Base-by-base conservation (phyloP, 2,113 vertebrate genomes). In the Clarias batrachus region DNA sequence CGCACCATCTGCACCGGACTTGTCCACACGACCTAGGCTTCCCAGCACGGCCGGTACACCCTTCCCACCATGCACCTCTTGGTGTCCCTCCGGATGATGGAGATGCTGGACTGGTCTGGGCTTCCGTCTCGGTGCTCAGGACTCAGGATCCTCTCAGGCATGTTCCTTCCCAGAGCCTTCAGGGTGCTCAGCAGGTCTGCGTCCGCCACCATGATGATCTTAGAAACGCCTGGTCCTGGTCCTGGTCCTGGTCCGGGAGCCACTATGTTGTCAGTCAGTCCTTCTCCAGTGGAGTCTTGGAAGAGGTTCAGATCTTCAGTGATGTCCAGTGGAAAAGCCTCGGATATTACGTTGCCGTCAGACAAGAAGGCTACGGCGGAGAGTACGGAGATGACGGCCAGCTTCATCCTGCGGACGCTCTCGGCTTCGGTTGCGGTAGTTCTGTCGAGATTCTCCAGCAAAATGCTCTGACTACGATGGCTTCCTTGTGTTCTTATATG, bases 21-120 rank as follows among this genome's bases (percentile, higher is more conserved):
- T 17, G 41, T 76, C 65, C 79, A 80, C 30, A 68, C 12, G 76
- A 81, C 25, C 90, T 93, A 96, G 86, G 93, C 93, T 27, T 95
- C 94, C 95, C 95, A 96, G 91, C 95, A 96, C 0, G 95, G 95
- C 66, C 95, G 91, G 91, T 96, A 96, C 80, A 96, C 95, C 59
- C 95, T 90, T 87, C 95, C 95, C 92, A 96, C 94, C 95, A 96
- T 96, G 93, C 95, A 96, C 83, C 93, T 94, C 95, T 94, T 95
- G 25, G 91, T 93, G 92, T 95, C 94, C 86, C 93, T 94, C 90
- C 91, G 93, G 89, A 93, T 90, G 86, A 95, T 92, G 88, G 93
- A 90, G 81, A 94, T 85, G 89, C 25, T 90, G 65, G 89, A 83
- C 82, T 90, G 66, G 70, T 91, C 89, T 25, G 90, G 91, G 81